Base-by-base conservation (phyloP, 2,888 invertebrate species). In the Blera fallax region DNA sequence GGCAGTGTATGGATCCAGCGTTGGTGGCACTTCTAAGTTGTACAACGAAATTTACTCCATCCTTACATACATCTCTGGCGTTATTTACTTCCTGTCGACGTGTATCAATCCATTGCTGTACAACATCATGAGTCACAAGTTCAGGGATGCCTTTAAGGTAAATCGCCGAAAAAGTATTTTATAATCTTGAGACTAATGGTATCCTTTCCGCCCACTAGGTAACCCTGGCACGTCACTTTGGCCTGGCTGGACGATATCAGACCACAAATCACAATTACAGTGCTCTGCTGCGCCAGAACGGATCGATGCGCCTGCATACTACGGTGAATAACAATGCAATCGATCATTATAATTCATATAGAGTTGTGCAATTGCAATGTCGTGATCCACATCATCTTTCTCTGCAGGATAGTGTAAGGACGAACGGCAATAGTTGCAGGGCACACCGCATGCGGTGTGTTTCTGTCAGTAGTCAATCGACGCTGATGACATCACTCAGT, bases 81-180 rank as follows among this genome's bases (percentile, higher is more conserved):
- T 95, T 10, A 93, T 95, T 52, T 95, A 95, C 90, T 95, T 94
- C 90, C 91, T 95, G 67, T 95, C 95, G 82, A 94, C 95, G 10
- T 95, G 95, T 87, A 94, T 95, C 87, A 95, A 95, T 91, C 95
- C 95, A 0, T 91, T 95, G 69, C 92, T 95, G 6, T 95, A 95
- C 92, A 95, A 95, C 91, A 94, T 95, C 80, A 95, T 95, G 95
- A 95, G 95, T 32, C 93, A 94, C 89, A 95, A 95, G 89, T 95
- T 95, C 90, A 93, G 95, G 54, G 94, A 94, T 88, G 95, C 95
- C 4, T 95, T 95, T 90, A 94, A 94, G 93, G 94, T 94, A 90
- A 89, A 88, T 79, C 32, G 10, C n/a, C 48, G 3, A 10, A 14
- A 34, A 21, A 50, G 34, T 32, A 32, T 34, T 29, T 11, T 34